Percentiles rank a stretch among this genome's conserved stretches.
Evolutionary conservation across 1,140 invertebrate species (phyloP).

Genomic region (Hetaerina americana): DNA sequence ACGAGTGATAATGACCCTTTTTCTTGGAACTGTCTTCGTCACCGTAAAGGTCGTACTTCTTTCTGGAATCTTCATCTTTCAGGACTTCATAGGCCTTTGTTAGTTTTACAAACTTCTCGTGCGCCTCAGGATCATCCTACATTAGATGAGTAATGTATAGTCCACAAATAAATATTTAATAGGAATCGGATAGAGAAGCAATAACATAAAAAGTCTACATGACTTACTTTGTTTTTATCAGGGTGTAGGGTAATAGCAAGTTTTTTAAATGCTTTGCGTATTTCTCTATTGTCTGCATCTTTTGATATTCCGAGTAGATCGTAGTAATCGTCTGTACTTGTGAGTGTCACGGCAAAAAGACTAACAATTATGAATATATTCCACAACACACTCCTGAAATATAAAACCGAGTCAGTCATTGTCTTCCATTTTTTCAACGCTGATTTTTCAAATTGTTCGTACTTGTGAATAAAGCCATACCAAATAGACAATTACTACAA

Average conservation of each 20-base stretch:
- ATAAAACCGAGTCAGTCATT: too few relatives aligned
- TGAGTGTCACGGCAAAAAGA: neutral
- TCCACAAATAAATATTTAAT: constrained; percentile 3
- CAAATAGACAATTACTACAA: too few relatives aligned
- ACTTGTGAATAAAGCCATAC: too few relatives aligned
- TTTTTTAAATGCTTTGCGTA: constrained; percentile 69
- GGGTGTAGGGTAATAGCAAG: constrained; percentile 66
- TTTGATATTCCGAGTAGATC: constrained; percentile 53
- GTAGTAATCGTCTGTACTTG: constrained; percentile 38
- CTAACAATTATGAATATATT: neutral
- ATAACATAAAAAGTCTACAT: constrained; percentile 4
- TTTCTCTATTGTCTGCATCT: constrained; percentile 57
- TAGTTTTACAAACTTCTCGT: constrained; percentile 61
- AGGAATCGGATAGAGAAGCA: constrained; percentile 4
- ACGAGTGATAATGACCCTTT: constrained; percentile 56
- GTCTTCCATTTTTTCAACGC: too few relatives aligned
- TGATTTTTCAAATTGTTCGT: too few relatives aligned
- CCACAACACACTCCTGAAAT: neutral
- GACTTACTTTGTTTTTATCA: constrained; percentile 65
- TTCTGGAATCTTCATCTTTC: constrained; percentile 65
- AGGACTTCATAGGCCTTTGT: constrained; percentile 73
- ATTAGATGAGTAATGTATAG: constrained; percentile 17
- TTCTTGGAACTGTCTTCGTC: constrained; percentile 44
- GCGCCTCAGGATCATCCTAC: constrained; percentile 54
- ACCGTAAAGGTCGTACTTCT: constrained; percentile 67